These are phyloP conservation scores for Phrynosoma platyrhinos DNA, from an alignment of 2,113 vertebrate species.

Conservation along the genomic window DNA sequence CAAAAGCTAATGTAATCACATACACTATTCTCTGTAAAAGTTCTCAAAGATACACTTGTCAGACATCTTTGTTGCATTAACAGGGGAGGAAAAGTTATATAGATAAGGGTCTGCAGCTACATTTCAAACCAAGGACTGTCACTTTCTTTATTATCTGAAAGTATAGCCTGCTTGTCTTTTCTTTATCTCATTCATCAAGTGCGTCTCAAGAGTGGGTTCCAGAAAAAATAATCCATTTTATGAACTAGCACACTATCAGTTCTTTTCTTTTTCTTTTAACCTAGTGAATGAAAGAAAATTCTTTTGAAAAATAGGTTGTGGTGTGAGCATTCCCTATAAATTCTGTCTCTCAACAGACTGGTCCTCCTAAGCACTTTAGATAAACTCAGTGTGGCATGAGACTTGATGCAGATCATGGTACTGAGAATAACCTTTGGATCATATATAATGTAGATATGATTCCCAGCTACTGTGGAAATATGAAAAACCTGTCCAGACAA, in stretches of 20 bases:
- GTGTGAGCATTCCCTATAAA: not conserved
- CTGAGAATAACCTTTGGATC: not conserved
- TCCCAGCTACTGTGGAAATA: not conserved
- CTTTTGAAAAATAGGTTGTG: not conserved
- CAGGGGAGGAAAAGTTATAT: not conserved
- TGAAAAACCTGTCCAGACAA: too few relatives aligned
- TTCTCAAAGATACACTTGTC: constrained; percentile 7
- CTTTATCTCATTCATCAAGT: constrained; percentile 1
- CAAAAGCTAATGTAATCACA: constrained; percentile 19
- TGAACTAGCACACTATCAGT: not conserved
- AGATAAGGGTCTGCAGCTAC: not conserved
- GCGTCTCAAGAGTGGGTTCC: not conserved
- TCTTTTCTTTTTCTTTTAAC: not conserved
- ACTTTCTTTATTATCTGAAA: not conserved
- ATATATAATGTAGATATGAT: not conserved
- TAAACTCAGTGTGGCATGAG: not conserved
- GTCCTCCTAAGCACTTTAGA: not conserved
- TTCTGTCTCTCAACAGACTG: not conserved
- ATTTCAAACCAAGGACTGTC: not conserved
- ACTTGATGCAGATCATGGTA: not conserved
- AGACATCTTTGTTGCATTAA: constrained; percentile 7
- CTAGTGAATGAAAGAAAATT: not conserved
- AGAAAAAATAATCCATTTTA: not conserved
- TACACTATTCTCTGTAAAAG: not conserved
- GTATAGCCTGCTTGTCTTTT: not conserved